Base-by-base conservation (phyloP, 30 jellyfish, hydroid and myxozoan genomes). In the Pseudorhiza aurosa region DNA sequence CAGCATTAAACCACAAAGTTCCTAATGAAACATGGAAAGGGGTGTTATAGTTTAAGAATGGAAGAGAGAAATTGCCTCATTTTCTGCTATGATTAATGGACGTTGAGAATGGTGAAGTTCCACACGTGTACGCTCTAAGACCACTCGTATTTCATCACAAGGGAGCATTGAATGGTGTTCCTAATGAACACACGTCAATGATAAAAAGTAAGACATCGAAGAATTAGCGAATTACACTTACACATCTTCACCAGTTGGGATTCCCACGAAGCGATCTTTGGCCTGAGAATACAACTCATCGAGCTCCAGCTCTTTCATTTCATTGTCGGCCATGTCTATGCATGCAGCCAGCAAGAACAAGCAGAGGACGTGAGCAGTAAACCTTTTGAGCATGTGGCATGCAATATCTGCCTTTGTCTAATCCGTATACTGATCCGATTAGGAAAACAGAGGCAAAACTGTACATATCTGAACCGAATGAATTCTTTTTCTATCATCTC, bases 211-310 rank as follows among this genome's bases (percentile, higher is more conserved):
- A n/a, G n/a, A n/a, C n/a, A n/a, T n/a, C n/a, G n/a, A n/a, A n/a
- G n/a, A n/a, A n/a, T n/a, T 33, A 74, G 4, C 40, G 28, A 0
- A 32, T 14, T 5, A 24, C 6, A 80, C 91, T 80, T 31, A 80
- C 91, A 63, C 91, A 18, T 80, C 91, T 2, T 80, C 83, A 1
- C 91, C 91, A 18, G 77, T 62, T 36, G 91, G 91, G n/a, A 80
- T 80, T 0, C 91, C 91, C 32, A 80, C 77, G 36, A 63, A 80
- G 0, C 81, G 68, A 68, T 80, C 91, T 31, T 80, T 80, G 28
- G 91, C 77, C 29, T 80, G 91, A 12, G 91, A 80, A 26, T 63
- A 80, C 68, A 80, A 37, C 42, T 80, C 91, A 14, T 80, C 91
- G 50, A 80, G 82, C 19, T 55, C 70, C 15, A 80, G 77, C 1